Conservation (phyloP, 2,113 vertebrate genomes). For the Miniopterus natalensis region DNA sequence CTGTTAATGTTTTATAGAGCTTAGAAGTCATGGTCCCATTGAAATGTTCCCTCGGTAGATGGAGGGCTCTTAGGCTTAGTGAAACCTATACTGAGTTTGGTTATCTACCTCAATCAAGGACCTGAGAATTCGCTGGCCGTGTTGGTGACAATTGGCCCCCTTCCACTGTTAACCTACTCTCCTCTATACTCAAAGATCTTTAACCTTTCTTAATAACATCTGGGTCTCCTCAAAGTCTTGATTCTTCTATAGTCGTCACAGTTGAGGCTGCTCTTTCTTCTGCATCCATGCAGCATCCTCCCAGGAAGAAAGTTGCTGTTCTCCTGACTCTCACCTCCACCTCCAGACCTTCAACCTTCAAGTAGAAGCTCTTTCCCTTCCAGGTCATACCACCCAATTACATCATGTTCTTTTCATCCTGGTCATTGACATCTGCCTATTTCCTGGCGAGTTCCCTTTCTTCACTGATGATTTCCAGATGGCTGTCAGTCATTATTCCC, state of each 20-base stretch:
- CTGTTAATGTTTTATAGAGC: slow-evolving; percentile 67
- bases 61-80: not conserved
- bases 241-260: not conserved
- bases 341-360: not conserved
- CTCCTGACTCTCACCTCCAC: not conserved
- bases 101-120: not conserved
- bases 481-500: not conserved
- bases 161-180: not conserved
- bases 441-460: not conserved
- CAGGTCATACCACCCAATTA: not conserved
- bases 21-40: slow-evolving; percentile 64
- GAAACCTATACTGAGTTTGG: not conserved
- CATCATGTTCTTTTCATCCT: not conserved
- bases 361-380: not conserved
- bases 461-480: not conserved
- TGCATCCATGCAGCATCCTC: not conserved
- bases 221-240: not conserved
- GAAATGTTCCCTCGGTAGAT: not conserved
- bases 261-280: not conserved
- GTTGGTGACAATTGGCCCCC: not conserved
- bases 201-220: not conserved
- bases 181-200: not conserved
- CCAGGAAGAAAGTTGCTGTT: not conserved
- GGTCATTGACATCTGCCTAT: not conserved
- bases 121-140: not conserved